Evolutionary conservation across 2,113 vertebrate genomes (phyloP).

Genomic region (Melanerpes formicivorus): DNA sequence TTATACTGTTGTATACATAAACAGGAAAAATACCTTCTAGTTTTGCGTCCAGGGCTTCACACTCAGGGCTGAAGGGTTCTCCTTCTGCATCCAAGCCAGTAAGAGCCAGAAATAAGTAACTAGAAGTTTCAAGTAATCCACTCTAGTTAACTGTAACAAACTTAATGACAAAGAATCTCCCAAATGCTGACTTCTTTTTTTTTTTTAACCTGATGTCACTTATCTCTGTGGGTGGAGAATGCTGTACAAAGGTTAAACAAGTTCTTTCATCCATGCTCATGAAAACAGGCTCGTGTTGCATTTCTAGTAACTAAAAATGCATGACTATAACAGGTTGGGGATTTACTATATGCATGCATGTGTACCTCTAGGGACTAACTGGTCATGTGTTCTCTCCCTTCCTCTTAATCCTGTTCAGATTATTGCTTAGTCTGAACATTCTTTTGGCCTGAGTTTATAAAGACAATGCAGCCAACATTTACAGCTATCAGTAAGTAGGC

Average conservation of each 20-base stretch:
- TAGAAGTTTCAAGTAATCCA: not conserved
- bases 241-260: conserved; percentile 62
- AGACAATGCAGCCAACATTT: not conserved
- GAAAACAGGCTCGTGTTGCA: conserved; percentile 28
- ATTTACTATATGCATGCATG: conserved; percentile 12
- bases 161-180: conserved; percentile 15
- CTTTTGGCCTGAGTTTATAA: not conserved
- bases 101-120: not conserved
- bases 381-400: conserved; percentile 5
- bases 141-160: not conserved
- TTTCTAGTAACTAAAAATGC: conserved; percentile 53
- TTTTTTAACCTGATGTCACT: conserved; percentile 65
- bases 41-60: not conserved
- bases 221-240: conserved; percentile 33
- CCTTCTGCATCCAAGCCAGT: not conserved
- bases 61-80: not conserved
- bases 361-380: conserved; percentile 39
- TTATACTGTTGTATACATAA: not conserved
- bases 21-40: not conserved
- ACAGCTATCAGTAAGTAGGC: not conserved
- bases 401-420: conserved; percentile 29
- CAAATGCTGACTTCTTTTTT: conserved; percentile 66
- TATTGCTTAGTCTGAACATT: conserved; percentile 30
- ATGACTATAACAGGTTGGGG: conserved; percentile 30
- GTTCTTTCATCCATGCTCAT: conserved; percentile 62